Base-by-base conservation (phyloP, 2,113 vertebrate genomes). In the Octodon degus region DNA sequence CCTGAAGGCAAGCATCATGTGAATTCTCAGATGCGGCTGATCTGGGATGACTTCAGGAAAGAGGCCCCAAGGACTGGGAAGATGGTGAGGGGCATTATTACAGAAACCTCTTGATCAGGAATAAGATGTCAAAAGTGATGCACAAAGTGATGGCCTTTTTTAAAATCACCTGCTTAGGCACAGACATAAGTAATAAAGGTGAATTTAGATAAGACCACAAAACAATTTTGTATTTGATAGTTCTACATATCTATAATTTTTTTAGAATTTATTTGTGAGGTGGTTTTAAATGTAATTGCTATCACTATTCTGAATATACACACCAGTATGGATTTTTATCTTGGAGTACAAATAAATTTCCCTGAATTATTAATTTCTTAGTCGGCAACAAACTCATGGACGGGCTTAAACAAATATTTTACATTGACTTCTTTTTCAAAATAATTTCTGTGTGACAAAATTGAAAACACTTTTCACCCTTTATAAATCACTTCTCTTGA, bases 401-500 rank as follows among this genome's bases (percentile, higher is more conserved):
- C 65, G n/a, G 19, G 67, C n/a, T 22, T 81, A 89, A 79, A 68
- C 22, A 50, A 83, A 47, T 24, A 47, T 68, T 76, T 96, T 80
- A 70, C 67, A 83, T 53, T 60, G 37, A 37, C 53, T 55, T 24
- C 55, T 67, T 84, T 83, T 43, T 83, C 27, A 63, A 84, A 94
- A 89, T 63, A 89, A 92, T 95, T 85, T 90, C 67, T 92, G 94
- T 62, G 40, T 67, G 63, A 93, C 90, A 92, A 84, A 95, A 97
- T 89, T 93, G 72, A 63, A 92, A 85, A 53, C 12, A 6, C 70
- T 85, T 96, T 93, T 96, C 4, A 60, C 43, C 68, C 62, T 85
- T 87, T 80, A 43, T 95, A 86, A 95, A 93, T 96, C 90, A 93
- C 47, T 58, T 27, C 90, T 34, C 72, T 88, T n/a, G 55, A 65